A percentile compares a stretch with the other conserved stretches of the same genome.
These are phyloP conservation scores for Mesorhabditis spiculigera DNA, from an alignment of 2,888 invertebrate genomes.

Conservation along the genomic window DNA sequence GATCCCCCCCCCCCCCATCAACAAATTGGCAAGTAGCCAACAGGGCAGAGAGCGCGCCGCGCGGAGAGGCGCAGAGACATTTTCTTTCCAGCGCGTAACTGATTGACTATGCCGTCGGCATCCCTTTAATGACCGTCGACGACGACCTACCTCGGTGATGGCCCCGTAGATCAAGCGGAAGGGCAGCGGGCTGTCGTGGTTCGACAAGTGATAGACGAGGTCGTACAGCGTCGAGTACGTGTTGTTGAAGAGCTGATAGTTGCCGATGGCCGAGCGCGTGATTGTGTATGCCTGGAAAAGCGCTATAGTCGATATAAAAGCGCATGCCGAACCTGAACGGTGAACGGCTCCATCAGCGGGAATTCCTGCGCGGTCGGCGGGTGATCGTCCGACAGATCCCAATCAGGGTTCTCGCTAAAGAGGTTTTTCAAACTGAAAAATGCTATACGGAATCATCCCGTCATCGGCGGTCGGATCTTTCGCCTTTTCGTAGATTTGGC, in stretches of 20 bases:
- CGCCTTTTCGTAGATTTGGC: too few relatives aligned
- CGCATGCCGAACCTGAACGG: background rate
- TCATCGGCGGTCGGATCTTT: background rate
- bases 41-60: too few relatives aligned
- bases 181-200: constrained; percentile 22
- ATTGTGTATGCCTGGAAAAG: constrained; percentile 23
- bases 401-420: constrained; percentile 9
- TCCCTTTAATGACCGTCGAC: background rate
- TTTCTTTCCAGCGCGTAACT: too few relatives aligned
- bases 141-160: background rate
- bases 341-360: constrained; percentile 11
- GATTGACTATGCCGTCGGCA: too few relatives aligned
- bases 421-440: background rate
- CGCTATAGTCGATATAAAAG: background rate
- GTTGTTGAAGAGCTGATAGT: constrained; percentile 30
- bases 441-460: too few relatives aligned
- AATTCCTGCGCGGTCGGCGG: background rate
- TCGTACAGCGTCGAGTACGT: constrained; percentile 35
- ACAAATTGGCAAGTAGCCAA: too few relatives aligned
- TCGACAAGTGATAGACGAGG: constrained; percentile 29
- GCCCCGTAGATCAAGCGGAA: constrained; percentile 22
- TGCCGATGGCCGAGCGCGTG: constrained; percentile 23
- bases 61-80: too few relatives aligned
- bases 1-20: too few relatives aligned
- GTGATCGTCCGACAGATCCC: constrained; percentile 1